Percentiles rank a stretch among this genome's conserved stretches.
phyloP scores from a whole-genome alignment of 2,113 vertebrate genomes.

The Nibea albiflora region DNA sequence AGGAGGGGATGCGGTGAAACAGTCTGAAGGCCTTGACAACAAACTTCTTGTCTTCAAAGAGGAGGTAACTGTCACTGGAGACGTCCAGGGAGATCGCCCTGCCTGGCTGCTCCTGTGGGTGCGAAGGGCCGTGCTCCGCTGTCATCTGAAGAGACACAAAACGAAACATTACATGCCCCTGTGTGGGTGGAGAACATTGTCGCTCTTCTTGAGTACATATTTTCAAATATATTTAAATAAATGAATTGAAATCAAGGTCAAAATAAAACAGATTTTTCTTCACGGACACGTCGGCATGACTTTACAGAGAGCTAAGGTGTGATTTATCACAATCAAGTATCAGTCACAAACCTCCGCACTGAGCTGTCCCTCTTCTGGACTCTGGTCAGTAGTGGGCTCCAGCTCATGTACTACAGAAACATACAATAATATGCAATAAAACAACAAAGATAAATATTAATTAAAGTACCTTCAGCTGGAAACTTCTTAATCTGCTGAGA shows the following conservation, averaged over 20 bases:
- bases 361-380: conserved; percentile 86
- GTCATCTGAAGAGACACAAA: conserved; percentile 48
- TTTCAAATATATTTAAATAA: not conserved
- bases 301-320: not conserved
- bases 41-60: conserved; percentile 88
- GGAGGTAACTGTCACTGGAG: conserved; percentile 81
- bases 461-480: not conserved
- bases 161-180: not conserved
- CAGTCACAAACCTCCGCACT: conserved; percentile 53
- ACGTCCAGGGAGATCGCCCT: conserved; percentile 81
- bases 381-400: conserved; percentile 88
- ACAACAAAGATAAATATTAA: not conserved
- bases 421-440: not conserved
- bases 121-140: conserved; percentile 45
- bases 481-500: not conserved
- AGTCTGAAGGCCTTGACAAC: conserved; percentile 90
- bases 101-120: conserved; percentile 84
- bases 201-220: no score
- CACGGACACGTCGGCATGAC: no score
- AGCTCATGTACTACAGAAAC: conserved; percentile 88
- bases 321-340: conserved; percentile 11
- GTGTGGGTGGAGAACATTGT: not conserved
- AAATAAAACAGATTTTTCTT: no score
- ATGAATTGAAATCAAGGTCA: not conserved
- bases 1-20: conserved; percentile 93